Conservation (phyloP, 2,888 invertebrate species). For the Athalia circularis region DNA sequence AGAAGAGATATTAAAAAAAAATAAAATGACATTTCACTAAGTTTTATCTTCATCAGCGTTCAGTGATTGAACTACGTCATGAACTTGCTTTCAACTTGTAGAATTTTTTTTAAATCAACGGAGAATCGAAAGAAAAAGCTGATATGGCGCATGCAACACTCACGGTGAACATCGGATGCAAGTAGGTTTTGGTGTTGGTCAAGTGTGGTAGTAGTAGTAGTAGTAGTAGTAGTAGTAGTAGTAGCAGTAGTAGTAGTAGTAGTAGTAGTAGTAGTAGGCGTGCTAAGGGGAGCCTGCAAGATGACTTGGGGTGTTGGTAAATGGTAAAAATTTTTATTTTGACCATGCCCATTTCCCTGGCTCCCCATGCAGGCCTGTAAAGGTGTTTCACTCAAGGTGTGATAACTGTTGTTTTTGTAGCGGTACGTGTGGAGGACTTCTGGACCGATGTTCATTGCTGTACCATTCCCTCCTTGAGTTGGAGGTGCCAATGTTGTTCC, state of each 20-base stretch:
- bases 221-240: slow-evolving; percentile 8
- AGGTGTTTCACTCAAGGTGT: slow-evolving; percentile 74
- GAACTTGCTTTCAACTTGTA: no score
- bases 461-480: slow-evolving; percentile 66
- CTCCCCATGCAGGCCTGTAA: slow-evolving; percentile 64
- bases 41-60: no score
- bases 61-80: no score
- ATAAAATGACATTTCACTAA: no score
- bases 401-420: slow-evolving; percentile 73
- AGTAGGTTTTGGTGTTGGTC: slow-evolving; percentile 71
- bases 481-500: slow-evolving; percentile 55
- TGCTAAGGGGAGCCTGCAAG: slow-evolving; percentile 83
- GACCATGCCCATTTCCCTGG: slow-evolving; percentile 61
- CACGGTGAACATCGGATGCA: slow-evolving; percentile 74
- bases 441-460: slow-evolving; percentile 66
- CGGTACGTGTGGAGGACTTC: slow-evolving; percentile 58
- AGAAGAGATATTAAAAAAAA: no score
- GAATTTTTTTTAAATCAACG: no score
- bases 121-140: slow-evolving; percentile 51
- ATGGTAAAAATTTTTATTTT: slow-evolving; percentile 62
- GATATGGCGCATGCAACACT: slow-evolving; percentile 71
- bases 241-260: slow-evolving; percentile 46
- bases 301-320: slow-evolving; percentile 82
- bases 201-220: slow-evolving; percentile 58
- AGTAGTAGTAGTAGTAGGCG: slow-evolving; percentile 56